Conservation (phyloP, 1,140 invertebrate species). For the Orius insidiosus region DNA sequence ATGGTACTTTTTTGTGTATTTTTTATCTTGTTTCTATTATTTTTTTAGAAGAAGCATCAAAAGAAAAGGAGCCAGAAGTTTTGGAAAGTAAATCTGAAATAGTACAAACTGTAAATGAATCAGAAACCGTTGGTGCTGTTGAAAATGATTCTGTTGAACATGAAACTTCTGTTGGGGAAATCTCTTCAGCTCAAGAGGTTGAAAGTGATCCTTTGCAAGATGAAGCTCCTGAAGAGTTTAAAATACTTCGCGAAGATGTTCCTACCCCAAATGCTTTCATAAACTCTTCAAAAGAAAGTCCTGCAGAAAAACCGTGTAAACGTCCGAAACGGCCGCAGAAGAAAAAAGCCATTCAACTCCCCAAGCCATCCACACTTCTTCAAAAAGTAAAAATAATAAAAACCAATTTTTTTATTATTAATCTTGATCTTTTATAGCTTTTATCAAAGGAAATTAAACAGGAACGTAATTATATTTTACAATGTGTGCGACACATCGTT, state of each 20-base stretch:
- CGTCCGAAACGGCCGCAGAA: neutral
- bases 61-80: neutral
- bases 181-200: too few relatives aligned
- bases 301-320: neutral
- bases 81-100: neutral
- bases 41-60: neutral
- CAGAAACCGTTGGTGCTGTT: too few relatives aligned
- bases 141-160: too few relatives aligned
- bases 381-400: constrained; percentile 3
- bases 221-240: too few relatives aligned
- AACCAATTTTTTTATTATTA: neutral
- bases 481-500: constrained; percentile 52
- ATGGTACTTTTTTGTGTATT: neutral
- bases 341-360: neutral
- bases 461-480: constrained; percentile 55
- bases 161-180: too few relatives aligned
- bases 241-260: too few relatives aligned
- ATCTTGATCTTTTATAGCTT: constrained; percentile 19
- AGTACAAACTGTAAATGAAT: neutral
- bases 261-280: too few relatives aligned
- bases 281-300: neutral
- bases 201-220: too few relatives aligned
- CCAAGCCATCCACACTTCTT: neutral
- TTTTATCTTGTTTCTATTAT: neutral
- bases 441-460: constrained; percentile 41